A percentile compares a stretch with the other conserved stretches of the same genome.
Evolutionary conservation across 2,797 vertebrate genomes (phyloP).

Genomic region (Tragopan temminckii): DNA sequence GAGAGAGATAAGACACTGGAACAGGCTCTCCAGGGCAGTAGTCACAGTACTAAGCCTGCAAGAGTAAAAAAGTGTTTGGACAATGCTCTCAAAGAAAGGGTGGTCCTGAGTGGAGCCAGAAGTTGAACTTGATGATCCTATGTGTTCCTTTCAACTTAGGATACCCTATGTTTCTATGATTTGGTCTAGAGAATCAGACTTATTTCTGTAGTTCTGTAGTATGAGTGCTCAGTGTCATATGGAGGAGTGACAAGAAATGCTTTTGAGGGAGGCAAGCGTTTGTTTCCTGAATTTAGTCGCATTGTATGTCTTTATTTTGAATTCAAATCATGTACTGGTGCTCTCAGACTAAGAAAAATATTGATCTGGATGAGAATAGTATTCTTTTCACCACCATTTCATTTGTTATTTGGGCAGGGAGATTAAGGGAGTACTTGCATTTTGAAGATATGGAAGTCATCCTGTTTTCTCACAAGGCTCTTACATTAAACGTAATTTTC

Average conservation of each 20-base stretch:
- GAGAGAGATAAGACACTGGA: background rate
- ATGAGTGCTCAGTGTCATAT: background rate
- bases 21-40: too few species aligned
- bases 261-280: background rate
- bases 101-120: background rate
- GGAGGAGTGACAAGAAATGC: background rate
- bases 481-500: background rate
- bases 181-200: background rate
- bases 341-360: background rate
- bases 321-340: background rate
- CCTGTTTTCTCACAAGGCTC: background rate
- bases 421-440: background rate
- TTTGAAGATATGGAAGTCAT: background rate
- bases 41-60: background rate
- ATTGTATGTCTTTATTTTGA: constrained; percentile 4
- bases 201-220: background rate
- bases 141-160: too few species aligned
- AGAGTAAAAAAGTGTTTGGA: background rate
- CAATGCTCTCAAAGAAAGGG: background rate
- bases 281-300: background rate
- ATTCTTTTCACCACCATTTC: background rate
- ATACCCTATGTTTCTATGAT: too few species aligned
- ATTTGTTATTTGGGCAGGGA: background rate
- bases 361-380: background rate
- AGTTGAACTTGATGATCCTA: background rate